These are phyloP conservation scores for Plagiodera versicolora DNA, from an alignment of 2,888 invertebrate species.

Conservation along the genomic window DNA sequence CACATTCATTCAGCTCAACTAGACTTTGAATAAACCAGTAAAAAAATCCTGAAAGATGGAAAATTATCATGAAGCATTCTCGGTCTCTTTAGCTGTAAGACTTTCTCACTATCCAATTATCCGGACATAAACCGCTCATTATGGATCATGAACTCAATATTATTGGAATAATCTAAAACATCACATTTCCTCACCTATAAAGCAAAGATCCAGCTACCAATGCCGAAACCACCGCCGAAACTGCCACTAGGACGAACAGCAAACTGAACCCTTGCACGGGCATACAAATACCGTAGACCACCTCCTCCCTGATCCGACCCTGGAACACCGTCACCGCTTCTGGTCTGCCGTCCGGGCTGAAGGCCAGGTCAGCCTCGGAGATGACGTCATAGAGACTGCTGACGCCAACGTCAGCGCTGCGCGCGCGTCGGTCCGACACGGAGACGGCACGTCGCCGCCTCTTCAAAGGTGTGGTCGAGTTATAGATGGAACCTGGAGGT, in stretches of 20 bases:
- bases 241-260: conserved; percentile 83
- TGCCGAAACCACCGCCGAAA: conserved; percentile 85
- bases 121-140: too few relatives aligned
- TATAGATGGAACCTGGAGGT: neutral
- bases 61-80: too few relatives aligned
- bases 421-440: conserved; percentile 66
- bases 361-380: conserved; percentile 88
- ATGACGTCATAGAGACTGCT: conserved; percentile 87
- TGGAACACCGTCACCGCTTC: conserved; percentile 87
- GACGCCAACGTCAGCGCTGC: conserved; percentile 87
- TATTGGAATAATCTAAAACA: too few relatives aligned
- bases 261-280: conserved; percentile 88
- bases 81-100: too few relatives aligned
- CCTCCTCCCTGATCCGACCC: conserved; percentile 84
- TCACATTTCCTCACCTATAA: conserved; percentile 44
- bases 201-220: conserved; percentile 70
- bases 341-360: conserved; percentile 77
- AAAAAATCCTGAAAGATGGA: too few relatives aligned
- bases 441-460: conserved; percentile 68
- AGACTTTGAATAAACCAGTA: too few relatives aligned
- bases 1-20: too few relatives aligned
- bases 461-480: conserved; percentile 40
- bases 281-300: conserved; percentile 89
- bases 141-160: too few relatives aligned
- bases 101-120: too few relatives aligned